Base-by-base conservation (phyloP, 2,888 invertebrate genomes). In the Masnerella sp. region DNA sequence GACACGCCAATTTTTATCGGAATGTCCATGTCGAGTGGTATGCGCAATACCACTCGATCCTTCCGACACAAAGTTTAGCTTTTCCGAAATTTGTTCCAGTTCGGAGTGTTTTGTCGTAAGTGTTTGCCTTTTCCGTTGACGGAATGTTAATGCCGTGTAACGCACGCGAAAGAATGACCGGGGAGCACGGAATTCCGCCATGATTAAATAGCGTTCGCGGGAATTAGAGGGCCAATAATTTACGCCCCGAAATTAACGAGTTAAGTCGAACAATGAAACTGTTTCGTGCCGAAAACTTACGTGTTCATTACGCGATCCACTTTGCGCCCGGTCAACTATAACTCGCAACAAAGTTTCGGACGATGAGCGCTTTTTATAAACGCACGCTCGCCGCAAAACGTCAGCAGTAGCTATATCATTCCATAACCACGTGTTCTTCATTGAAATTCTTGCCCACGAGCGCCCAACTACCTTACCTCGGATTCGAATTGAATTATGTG, bases 401-500 rank as follows among this genome's bases (percentile, higher is more conserved):
- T 54, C 54, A 47, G 54, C 54, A 61, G 61, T 69, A 54, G 69
- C 54, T 62, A 45, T 69, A 62, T 61, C 54, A 69, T 69, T 61
- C 61, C 25, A 54, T 61, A 69, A 69, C 69, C 69, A 54, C 61
- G 61, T 61, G 69, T 61, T 62, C 61, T 69, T 69, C 69, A 61
- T 61, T 69, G 61, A 69, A 59, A 69, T 69, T 69, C 61, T 54
- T 54, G 61, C 69, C 51, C 61, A 52, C 61, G 38, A 61, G 32
- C 47, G 17, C 34, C 56, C 17, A 56, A 59, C 59, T 68, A 38
- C 42, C 58, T 68, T 47, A 45, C 52, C 61, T 69, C 61, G 40
- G 43, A 45, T 69, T 61, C 69, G 61, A 61, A 54, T 69, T 69
- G 61, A 70, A 62, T 70, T 70, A 70, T 62, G 54, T 70, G 40